Evolutionary conservation across 2,113 vertebrate genomes (phyloP).

Genomic region (Sylvietta virens): DNA sequence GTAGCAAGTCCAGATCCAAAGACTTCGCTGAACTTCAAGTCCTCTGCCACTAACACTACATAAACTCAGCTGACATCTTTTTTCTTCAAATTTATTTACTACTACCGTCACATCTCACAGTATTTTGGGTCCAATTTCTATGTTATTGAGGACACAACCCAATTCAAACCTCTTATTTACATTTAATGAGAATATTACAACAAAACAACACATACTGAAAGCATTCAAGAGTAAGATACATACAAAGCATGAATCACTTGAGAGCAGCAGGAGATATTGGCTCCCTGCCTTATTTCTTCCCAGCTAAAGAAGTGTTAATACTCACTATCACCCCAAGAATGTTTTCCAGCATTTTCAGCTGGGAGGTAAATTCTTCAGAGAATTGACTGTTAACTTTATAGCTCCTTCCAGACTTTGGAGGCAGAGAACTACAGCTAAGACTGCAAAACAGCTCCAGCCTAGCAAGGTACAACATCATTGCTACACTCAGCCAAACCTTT

Average conservation of each 20-base stretch:
- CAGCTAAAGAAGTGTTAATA: neutral
- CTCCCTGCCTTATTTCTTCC: neutral
- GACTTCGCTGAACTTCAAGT: neutral
- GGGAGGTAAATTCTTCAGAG: neutral
- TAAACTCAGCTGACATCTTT: neutral
- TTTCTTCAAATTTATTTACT: neutral
- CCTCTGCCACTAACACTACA: neutral
- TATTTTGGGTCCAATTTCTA: neutral
- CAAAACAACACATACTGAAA: neutral
- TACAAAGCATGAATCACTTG: neutral
- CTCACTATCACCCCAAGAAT: neutral
- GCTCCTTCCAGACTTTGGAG: neutral
- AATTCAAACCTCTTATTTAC: neutral
- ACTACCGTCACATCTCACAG: neutral
- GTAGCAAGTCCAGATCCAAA: neutral
- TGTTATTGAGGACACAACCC: neutral
- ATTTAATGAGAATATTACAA: neutral
- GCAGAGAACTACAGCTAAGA: neutral
- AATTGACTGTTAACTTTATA: neutral
- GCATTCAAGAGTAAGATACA: neutral
- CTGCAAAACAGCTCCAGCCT: neutral
- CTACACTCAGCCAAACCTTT: neutral
- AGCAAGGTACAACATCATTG: neutral
- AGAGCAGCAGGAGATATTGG: neutral
- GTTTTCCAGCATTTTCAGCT: neutral